Base-by-base conservation (phyloP, 2,797 vertebrate genomes). In the Echiichthys vipera region DNA sequence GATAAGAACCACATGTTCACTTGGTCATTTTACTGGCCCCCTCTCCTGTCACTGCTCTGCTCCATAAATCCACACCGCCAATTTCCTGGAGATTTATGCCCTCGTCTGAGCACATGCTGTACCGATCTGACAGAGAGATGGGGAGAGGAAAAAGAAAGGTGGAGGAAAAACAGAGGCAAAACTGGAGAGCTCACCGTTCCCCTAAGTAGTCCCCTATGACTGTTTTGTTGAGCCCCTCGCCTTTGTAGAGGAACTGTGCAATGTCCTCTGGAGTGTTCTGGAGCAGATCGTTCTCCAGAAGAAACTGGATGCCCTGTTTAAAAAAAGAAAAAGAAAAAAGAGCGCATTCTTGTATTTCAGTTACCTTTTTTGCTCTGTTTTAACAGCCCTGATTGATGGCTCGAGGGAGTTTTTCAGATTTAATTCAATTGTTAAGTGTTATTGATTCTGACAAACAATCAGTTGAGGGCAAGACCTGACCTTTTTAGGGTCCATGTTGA, bases 401-500 rank as follows among this genome's bases (percentile, higher is more conserved):
- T 58, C 18, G 20, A n/a, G 8, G 13, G 15, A 59, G 11, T 30
- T 72, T 45, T 61, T 20, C 34, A 69, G 63, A 37, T 47, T 20
- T 11, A n/a, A 59, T 29, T 66, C 12, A 30, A 57, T 25, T 47
- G 17, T 53, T 40, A 14, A 15, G 7, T 46, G 29, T 53, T 51
- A 73, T 25, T 9, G 15, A 46, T 56, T 36, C 11, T 42, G 56
- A 65, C 27, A 43, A 7, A 43, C 11, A 22, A 34, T 57, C 6
- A 15, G 32, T 47, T 50, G 15, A 32, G 29, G 17, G 13, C 30
- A 18, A 20, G 4, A n/a, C 1, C 87, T 78, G 83, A 96, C 96
- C 95, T 98, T 98, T 91, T 98, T 97, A 40, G 96, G 96, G 72
- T 97, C 96, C 96, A 97, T 97, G 92, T 97, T 97, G 90, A 97